A percentile compares a stretch with the other conserved stretches of the same genome.
Evolutionary conservation across 2,888 invertebrate species (phyloP).

Genomic region (Adelognathus sp.): DNA sequence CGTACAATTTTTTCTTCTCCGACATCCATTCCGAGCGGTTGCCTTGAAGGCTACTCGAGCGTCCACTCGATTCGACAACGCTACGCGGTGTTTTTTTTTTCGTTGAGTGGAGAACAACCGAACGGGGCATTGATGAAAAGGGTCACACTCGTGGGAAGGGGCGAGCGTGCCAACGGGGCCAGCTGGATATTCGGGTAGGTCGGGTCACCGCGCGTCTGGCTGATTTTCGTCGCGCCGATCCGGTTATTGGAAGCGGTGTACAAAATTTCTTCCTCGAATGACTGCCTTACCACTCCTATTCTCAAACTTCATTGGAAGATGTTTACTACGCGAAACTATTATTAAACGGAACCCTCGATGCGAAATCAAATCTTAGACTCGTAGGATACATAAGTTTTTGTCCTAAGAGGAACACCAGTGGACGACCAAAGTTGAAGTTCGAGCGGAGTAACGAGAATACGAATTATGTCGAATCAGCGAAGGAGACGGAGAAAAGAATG

Average conservation of each 20-base stretch:
- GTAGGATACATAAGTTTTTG: slow-evolving; percentile 8
- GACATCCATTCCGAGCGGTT: slow-evolving; percentile 4
- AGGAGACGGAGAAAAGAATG: slow-evolving; percentile 45
- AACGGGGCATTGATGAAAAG: not conserved
- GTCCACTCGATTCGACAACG: slow-evolving; percentile 1
- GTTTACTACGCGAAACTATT: too few species aligned
- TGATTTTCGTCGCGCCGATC: not conserved
- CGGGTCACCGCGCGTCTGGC: slow-evolving; percentile 7
- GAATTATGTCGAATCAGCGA: slow-evolving; percentile 22
- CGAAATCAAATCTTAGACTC: too few species aligned
- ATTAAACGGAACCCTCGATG: too few species aligned
- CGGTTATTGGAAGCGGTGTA: slow-evolving; percentile 11
- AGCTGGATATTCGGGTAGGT: slow-evolving; percentile 47
- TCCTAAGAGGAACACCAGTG: slow-evolving; percentile 38
- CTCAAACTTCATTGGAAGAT: too few species aligned
- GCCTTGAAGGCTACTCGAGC: slow-evolving; percentile 16
- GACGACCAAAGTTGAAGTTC: slow-evolving; percentile 42
- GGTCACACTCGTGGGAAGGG: slow-evolving; percentile 22
- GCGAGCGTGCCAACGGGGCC: slow-evolving; percentile 1
- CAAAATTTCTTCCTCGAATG: slow-evolving; percentile 27
- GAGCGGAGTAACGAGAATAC: slow-evolving; percentile 40
- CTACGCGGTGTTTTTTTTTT: not conserved
- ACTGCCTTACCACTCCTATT: not conserved
- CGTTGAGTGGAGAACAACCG: slow-evolving; percentile 43
- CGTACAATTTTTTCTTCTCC: not conserved